Evolutionary conservation across 2,113 vertebrate species (phyloP).

Genomic region (Gadus macrocephalus): DNA sequence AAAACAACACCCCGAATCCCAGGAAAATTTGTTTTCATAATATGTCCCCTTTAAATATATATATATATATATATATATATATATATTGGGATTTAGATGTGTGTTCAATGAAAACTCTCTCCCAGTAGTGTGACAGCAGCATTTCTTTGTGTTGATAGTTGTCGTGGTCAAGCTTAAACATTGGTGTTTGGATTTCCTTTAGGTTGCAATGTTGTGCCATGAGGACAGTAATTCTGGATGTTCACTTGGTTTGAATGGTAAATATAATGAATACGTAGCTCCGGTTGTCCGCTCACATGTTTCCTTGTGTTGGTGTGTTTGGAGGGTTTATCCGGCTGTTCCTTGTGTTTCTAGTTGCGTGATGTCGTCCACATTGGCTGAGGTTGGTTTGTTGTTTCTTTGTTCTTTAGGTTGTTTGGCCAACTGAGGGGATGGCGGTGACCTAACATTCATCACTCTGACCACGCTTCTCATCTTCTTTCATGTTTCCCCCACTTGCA

Average conservation of each 20-base stretch:
- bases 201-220: too few relatives aligned
- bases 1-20: background rate
- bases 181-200: too few relatives aligned
- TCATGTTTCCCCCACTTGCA: background rate
- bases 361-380: constrained; percentile 55
- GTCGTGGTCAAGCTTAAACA: too few relatives aligned
- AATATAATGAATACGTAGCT: too few relatives aligned
- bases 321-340: constrained; percentile 16
- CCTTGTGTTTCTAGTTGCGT: constrained; percentile 51
- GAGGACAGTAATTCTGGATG: too few relatives aligned
- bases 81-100: background rate
- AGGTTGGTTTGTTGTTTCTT: background rate
- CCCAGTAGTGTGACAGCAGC: background rate
- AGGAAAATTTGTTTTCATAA: too few relatives aligned
- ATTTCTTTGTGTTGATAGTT: background rate
- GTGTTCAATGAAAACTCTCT: background rate
- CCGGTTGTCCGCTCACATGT: background rate
- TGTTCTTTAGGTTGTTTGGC: constrained; percentile 15
- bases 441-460: constrained; percentile 15
- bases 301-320: background rate
- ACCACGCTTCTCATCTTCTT: background rate
- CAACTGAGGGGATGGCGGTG: constrained; percentile 19
- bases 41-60: background rate
- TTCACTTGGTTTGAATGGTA: too few relatives aligned
- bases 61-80: constrained; percentile 5